Evolutionary conservation across 92 coral and sea anemone species (phyloP), one percentile per base, ranked within the genome.

Genomic region (Epizoanthus fatuus): DNA sequence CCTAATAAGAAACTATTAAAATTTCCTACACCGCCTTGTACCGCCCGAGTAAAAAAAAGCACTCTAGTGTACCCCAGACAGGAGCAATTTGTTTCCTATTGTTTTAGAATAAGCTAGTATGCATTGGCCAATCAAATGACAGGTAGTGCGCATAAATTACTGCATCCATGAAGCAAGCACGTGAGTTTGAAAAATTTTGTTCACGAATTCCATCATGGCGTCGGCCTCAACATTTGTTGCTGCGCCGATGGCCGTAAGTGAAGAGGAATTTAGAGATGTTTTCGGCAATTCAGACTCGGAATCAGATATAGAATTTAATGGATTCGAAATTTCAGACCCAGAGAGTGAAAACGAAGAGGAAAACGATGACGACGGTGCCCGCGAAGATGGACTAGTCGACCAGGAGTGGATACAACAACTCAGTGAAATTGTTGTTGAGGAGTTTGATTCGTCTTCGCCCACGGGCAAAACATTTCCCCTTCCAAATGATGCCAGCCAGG

Each of bases 181-280:
- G 55, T 69, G 75, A 69, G 56, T 45, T 69, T 69, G 75, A 69
- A 69, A 69, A 69, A 69, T 45, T 49, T n/a, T 69, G 10, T 69
- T 69, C 56, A 11, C 57, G 12, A 69, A 69, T 44, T 42, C 56
- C 56, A 45, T 69, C 75, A n/a, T 69, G 75, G 78, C 62, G 19
- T 72, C 16, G 1, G 39, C 39, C 14, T 47, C 57, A 13, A 22
- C 62, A 72, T 40, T 72, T 54, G 62, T 17, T 60, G 66, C 1
- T n/a, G 32, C 1, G 8, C 66, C 35, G 4, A 72, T 72, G 78
- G 2, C 25, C 63, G 65, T 25, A 8, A 74, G 25, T 40, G 51
- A 54, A 72, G 78, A 10, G 7, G 20, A 52, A 15, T 72, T 49
- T 72, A 45, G 55, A 68, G 74, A 68, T 70, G 25, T 70, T 70